Evolutionary conservation across 2,888 invertebrate species (phyloP), one percentile per base, ranked within the genome.

Genomic region (Dorcus parallelipipedus): DNA sequence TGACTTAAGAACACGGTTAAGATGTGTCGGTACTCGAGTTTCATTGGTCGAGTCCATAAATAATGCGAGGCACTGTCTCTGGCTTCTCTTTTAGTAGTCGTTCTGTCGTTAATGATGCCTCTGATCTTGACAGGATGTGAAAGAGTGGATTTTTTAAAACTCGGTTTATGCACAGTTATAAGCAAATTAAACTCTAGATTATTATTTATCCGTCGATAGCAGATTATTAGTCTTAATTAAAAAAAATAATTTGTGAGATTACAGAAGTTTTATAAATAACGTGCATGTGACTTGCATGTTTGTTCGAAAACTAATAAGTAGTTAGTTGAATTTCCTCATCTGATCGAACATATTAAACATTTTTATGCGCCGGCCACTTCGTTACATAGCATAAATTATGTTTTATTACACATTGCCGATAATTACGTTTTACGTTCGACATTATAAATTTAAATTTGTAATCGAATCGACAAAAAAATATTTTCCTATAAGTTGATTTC

Each of bases 21-120:
- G 47, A 62, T 62, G 56, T 61, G 65, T 64, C 62, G 48, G 56
- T 54, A 62, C 59, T 65, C 60, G 58, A 58, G 47, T 62, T 65
- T 60, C 59, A 64, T 65, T 59, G 64, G 64, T 49, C 62, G 58
- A 58, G 58, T 51, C 47, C 54, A 62, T 65, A 64, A 64, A 65
- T 62, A 64, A 62, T 53, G 42, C 56, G 51, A 58, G 52, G 20
- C 14, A 45, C 45, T 20, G 17, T 45, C 45, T 45, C 45, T 33
- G 26, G 26, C 26, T 45, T 45, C 45, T 45, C 45, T 33, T 33
- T 33, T 33, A 23, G 45, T 10, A 45, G 45, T 45, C 45, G 45
- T 20, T 45, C 45, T 45, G 45, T 45, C 45, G 45, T 45, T 45
- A 45, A 45, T 45, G 45, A 45, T 45, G 45, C 45, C 26, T 20